Conservation (phyloP, 2,888 invertebrate genomes). For the Nebria brevicollis region DNA sequence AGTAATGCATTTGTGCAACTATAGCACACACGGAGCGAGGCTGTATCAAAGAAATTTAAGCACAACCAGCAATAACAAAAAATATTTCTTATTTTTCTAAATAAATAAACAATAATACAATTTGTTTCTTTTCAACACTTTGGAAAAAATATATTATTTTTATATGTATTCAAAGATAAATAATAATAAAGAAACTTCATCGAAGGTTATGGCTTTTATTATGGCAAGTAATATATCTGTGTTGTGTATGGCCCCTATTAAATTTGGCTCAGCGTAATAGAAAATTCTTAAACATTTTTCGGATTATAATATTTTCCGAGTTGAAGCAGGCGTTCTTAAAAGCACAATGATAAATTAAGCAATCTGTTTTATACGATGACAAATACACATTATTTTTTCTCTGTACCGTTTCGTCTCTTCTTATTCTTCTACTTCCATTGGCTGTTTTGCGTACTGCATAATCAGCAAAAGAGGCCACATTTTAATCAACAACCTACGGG, state of each 20-base stretch:
- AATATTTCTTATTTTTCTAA: too few species aligned
- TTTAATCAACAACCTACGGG: slow-evolving; percentile 39
- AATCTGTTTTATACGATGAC: slow-evolving; percentile 47
- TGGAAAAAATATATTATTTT: too few species aligned
- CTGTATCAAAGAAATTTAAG: slow-evolving; percentile 44
- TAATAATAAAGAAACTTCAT: too few species aligned
- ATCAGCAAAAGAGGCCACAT: slow-evolving; percentile 39
- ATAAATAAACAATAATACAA: too few species aligned
- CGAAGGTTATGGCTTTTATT: too few species aligned
- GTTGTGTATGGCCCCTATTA: too few species aligned
- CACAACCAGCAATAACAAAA: background rate
- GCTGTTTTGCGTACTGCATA: slow-evolving; percentile 23
- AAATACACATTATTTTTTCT: slow-evolving; percentile 30
- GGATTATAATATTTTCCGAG: slow-evolving; percentile 44
- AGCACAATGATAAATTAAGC: slow-evolving; percentile 42
- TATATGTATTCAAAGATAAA: too few species aligned
- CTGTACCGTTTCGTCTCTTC: background rate
- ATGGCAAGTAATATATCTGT: too few species aligned
- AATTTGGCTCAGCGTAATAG: background rate
- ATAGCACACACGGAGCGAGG: slow-evolving; percentile 37
- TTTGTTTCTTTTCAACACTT: too few species aligned
- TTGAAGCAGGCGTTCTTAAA: slow-evolving; percentile 22
- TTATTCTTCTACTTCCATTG: slow-evolving; percentile 16
- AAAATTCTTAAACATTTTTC: slow-evolving; percentile 45
- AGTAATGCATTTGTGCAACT: slow-evolving; percentile 39